These are phyloP conservation scores for Pelodytes ibericus DNA, from an alignment of 2,797 vertebrate species.

Conservation along the genomic window DNA sequence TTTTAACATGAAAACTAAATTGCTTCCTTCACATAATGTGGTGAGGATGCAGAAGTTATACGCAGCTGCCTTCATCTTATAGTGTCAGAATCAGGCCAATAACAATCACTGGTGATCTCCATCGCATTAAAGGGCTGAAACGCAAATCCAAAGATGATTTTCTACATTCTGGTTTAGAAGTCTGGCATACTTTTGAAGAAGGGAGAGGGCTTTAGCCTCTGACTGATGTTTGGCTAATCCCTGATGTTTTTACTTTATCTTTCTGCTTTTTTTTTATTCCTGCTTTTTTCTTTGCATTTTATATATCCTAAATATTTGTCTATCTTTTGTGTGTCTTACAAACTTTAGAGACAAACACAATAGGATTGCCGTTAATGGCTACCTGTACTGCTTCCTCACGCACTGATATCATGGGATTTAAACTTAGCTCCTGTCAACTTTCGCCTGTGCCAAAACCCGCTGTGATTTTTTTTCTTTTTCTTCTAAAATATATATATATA, in stretches of 20 bases:
- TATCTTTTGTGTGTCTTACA: conserved; percentile 72
- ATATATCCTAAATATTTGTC: conserved; percentile 61
- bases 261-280: neutral
- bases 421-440: conserved; percentile 54
- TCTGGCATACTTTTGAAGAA: neutral
- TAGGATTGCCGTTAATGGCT: conserved; percentile 72
- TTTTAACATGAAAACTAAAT: no score
- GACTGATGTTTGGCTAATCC: neutral
- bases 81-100: neutral
- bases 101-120: neutral
- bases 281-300: neutral
- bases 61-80: neutral
- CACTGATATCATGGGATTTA: conserved; percentile 53
- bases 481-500: conserved; percentile 33
- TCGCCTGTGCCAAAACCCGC: conserved; percentile 57
- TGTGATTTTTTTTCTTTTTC: conserved; percentile 59
- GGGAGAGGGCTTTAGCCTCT: neutral
- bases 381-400: conserved; percentile 77
- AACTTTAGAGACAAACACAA: conserved; percentile 75
- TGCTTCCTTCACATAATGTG: no score
- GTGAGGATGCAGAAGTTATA: neutral
- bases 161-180: neutral
- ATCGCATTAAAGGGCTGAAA: conserved; percentile 15
- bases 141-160: conserved; percentile 16
- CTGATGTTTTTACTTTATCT: neutral